These are phyloP conservation scores for Furcifer pardalis DNA, from an alignment of 2,797 vertebrate species.

Conservation along the genomic window DNA sequence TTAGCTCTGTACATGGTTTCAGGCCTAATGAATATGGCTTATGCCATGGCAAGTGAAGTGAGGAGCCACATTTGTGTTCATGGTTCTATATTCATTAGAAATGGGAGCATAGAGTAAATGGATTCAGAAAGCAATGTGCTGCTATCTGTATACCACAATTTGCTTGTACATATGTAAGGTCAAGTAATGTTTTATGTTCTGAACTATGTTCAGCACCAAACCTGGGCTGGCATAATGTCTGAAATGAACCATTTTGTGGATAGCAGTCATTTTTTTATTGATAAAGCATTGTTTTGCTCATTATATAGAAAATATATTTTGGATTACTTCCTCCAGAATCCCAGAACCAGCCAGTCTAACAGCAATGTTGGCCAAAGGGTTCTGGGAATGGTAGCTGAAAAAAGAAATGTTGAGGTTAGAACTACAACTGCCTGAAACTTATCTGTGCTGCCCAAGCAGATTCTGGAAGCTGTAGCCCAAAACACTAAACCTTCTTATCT, in stretches of 20 bases:
- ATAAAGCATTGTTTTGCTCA: background rate
- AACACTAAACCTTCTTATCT: no score
- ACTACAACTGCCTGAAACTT: no score
- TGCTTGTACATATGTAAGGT: background rate
- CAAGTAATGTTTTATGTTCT: background rate
- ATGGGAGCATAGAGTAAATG: background rate
- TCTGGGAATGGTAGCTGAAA: no score
- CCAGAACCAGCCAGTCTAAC: no score
- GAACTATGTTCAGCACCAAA: background rate
- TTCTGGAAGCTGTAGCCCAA: no score
- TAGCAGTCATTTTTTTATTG: background rate
- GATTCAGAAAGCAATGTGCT: background rate
- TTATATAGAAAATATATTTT: no score
- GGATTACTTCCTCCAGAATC: no score
- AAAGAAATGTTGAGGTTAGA: no score
- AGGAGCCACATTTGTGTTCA: background rate
- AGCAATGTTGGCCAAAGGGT: no score
- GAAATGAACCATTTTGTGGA: background rate
- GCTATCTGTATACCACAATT: background rate
- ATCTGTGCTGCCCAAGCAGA: no score
- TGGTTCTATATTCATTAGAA: background rate
- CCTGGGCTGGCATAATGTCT: background rate
- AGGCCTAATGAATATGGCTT: background rate
- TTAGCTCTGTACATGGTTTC: no score
- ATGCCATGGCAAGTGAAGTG: background rate